Evolutionary conservation across 2,888 invertebrate genomes (phyloP).

Genomic region (Habroteleia sp.): DNA sequence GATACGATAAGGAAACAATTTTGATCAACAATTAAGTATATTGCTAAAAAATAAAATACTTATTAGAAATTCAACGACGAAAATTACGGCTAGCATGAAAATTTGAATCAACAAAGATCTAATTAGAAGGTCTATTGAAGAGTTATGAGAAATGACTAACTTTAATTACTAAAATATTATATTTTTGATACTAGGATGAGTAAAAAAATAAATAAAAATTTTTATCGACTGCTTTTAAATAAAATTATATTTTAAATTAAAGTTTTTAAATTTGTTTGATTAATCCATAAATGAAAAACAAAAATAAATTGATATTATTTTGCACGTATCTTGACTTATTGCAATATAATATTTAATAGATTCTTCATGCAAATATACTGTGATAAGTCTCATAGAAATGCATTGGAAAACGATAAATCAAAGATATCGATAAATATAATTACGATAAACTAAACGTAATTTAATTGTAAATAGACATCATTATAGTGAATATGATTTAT

Average conservation of each 20-base stretch:
- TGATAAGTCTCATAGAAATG: conserved; percentile 3
- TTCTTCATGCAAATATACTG: conserved; percentile 12
- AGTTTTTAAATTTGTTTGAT: too few species aligned
- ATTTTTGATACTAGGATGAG: neutral
- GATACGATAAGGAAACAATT: too few species aligned
- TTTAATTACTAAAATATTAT: neutral
- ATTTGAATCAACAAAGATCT: conserved; percentile 1
- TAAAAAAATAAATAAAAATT: too few species aligned
- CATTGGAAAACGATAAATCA: conserved; percentile 28
- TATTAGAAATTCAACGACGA: conserved; percentile 11
- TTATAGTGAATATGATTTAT: conserved; percentile 1
- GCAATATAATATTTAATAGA: conserved; percentile 3
- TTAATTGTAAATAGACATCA: conserved; percentile 18
- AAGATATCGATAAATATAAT: conserved; percentile 20
- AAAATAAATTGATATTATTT: neutral
- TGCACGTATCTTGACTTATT: conserved; percentile 3
- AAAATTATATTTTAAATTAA: too few species aligned
- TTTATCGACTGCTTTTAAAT: too few species aligned
- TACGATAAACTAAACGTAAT: conserved; percentile 11
- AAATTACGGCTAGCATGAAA: conserved; percentile 5
- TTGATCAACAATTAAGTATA: too few species aligned
- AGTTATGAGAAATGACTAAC: conserved; percentile 7
- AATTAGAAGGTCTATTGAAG: conserved; percentile 5
- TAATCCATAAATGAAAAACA: too few species aligned
- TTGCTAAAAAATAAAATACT: too few species aligned